A percentile compares a stretch with the other conserved stretches of the same genome.
These are phyloP conservation scores for Plectropomus leopardus DNA, from an alignment of 2,113 vertebrate genomes.

Conservation along the genomic window DNA sequence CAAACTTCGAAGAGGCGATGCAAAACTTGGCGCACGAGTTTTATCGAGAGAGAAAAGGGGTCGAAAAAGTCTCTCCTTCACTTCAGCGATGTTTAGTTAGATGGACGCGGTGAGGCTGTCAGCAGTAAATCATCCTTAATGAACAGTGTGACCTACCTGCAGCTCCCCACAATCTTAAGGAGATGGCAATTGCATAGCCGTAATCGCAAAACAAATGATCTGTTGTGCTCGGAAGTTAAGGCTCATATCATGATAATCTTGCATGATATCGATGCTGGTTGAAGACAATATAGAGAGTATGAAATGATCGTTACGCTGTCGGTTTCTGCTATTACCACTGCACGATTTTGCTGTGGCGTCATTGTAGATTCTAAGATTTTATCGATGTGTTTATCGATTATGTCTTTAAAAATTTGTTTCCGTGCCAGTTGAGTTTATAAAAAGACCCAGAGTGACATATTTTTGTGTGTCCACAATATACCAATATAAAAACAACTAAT, in stretches of 20 bases:
- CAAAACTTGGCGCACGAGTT: constrained; percentile 38
- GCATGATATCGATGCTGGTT: background rate
- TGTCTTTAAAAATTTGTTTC: no score
- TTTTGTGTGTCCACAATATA: no score
- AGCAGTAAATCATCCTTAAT: constrained; percentile 14
- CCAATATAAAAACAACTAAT: no score
- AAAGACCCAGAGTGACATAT: no score
- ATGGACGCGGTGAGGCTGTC: constrained; percentile 4
- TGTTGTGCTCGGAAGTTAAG: background rate
- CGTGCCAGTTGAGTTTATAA: no score
- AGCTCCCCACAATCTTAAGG: background rate
- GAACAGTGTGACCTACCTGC: constrained; percentile 12
- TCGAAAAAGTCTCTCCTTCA: background rate
- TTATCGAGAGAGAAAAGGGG: background rate
- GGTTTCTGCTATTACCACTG: background rate
- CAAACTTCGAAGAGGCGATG: constrained; percentile 40
- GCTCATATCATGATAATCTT: background rate
- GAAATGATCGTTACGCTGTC: background rate
- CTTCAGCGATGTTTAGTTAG: background rate
- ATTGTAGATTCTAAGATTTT: background rate
- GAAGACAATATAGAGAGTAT: background rate
- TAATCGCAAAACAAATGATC: constrained; percentile 28
- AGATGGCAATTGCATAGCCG: background rate
- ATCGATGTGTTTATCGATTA: no score
- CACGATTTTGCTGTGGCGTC: background rate